phyloP scores from a whole-genome alignment of 2,888 invertebrate genomes.

The Noctua pronuba region DNA sequence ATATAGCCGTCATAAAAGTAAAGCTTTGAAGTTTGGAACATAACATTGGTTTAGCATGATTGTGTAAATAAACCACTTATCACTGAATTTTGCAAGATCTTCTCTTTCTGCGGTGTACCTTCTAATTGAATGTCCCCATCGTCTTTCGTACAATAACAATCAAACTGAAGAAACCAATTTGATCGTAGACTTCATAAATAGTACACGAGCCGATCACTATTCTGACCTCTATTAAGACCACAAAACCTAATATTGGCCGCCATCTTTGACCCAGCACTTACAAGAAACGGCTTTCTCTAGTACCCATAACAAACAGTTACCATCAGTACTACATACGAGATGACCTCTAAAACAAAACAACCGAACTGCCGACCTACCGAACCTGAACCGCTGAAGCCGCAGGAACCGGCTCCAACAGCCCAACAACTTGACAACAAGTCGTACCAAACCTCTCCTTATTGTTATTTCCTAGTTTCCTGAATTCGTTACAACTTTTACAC shows the following conservation, averaged over 20 bases:
- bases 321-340: conserved; percentile 3
- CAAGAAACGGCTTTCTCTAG: conserved; percentile 12
- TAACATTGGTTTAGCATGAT: not conserved
- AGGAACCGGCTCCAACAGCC: conserved; percentile 17
- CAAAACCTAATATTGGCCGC: not conserved
- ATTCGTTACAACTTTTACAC: conserved; percentile 37
- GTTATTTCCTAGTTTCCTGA: conserved; percentile 49
- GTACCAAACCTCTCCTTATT: conserved; percentile 32
- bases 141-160: not conserved
- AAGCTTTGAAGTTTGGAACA: not conserved
- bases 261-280: conserved; percentile 17
- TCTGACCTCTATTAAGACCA: not conserved
- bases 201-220: not conserved
- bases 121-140: too few relatives aligned
- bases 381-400: conserved; percentile 5
- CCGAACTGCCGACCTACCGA: not conserved
- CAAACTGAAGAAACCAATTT: not conserved
- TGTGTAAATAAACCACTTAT: not conserved
- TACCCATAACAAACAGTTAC: conserved; percentile 11
- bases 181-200: not conserved
- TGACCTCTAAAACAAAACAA: conserved; percentile 16
- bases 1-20: not conserved
- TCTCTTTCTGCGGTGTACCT: not conserved
- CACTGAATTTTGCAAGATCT: not conserved
- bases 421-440: conserved; percentile 32